phyloP scores from a whole-genome alignment of 2,888 invertebrate species.

The Aquatica leii region DNA sequence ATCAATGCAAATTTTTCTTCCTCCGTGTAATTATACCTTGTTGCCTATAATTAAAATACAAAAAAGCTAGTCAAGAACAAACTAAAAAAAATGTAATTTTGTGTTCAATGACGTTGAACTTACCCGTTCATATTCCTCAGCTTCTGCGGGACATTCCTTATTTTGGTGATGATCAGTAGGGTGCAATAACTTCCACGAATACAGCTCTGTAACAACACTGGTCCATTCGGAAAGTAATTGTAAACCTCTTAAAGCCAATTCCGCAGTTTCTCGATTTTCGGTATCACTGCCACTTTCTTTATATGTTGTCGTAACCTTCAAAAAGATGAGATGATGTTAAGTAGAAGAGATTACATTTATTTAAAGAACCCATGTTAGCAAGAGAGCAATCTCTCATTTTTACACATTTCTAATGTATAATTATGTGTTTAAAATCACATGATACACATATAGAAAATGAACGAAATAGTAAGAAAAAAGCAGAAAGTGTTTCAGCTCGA shows the following conservation, averaged over 20 bases:
- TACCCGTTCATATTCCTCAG: slow-evolving; percentile 97
- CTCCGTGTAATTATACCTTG: slow-evolving; percentile 95
- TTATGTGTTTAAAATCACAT: no score
- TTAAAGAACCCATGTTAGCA: no score
- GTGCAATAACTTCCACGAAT: slow-evolving; percentile 97
- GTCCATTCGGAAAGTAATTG: slow-evolving; percentile 97
- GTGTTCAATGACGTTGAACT: no score
- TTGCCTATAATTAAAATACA: slow-evolving; percentile 72
- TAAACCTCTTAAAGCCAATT: slow-evolving; percentile 89
- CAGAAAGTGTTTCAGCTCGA: no score
- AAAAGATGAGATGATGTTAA: no score
- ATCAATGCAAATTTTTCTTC: slow-evolving; percentile 98
- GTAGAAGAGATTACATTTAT: no score
- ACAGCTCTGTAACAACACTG: slow-evolving; percentile 93
- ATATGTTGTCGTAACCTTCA: slow-evolving; percentile 87
- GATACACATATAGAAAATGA: no score
- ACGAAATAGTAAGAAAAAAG: no score
- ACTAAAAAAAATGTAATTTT: no score
- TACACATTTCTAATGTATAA: no score
- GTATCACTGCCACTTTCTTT: slow-evolving; percentile 91
- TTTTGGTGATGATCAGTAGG: slow-evolving; percentile 98
- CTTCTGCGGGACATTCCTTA: slow-evolving; percentile 92
- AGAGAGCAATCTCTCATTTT: no score
- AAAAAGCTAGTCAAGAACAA: no score
- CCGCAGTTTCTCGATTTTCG: slow-evolving; percentile 91